A percentile compares a stretch with the other conserved stretches of the same genome.
These are phyloP conservation scores for Borostomias antarcticus DNA, from an alignment of 2,797 vertebrate species.

Conservation along the genomic window DNA sequence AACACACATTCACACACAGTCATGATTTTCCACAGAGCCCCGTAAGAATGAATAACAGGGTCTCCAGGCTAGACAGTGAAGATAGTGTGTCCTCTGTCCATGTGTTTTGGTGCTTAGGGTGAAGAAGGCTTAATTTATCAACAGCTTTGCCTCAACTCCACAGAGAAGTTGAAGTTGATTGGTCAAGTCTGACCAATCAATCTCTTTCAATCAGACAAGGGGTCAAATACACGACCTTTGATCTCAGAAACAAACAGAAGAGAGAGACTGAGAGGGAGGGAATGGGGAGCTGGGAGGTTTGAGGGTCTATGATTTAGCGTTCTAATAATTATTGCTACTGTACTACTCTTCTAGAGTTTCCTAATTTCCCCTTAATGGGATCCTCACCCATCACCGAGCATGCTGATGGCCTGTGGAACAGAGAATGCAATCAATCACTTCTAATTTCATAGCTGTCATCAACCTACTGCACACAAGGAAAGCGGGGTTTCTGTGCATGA, in stretches of 20 bases:
- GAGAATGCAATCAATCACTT: constrained; percentile 57
- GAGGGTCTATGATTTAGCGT: constrained; percentile 68
- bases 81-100: constrained; percentile 32
- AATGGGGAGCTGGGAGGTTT: constrained; percentile 28
- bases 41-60: constrained; percentile 50
- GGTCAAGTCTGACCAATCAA: constrained; percentile 45
- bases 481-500: constrained; percentile 47
- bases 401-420: constrained; percentile 65
- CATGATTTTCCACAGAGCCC: constrained; percentile 3
- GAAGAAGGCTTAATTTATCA: constrained; percentile 56
- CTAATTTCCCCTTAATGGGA: constrained; percentile 70
- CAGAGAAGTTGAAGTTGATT: constrained; percentile 24
- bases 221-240: constrained; percentile 33
- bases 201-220: constrained; percentile 50
- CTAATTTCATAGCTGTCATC: constrained; percentile 47
- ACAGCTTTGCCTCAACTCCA: constrained; percentile 38
- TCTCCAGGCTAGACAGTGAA: constrained; percentile 31
- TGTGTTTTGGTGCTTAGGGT: constrained; percentile 46
- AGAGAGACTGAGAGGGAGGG: constrained; percentile 11
- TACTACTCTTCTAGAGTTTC: constrained; percentile 68
- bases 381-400: constrained; percentile 68
- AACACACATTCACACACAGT: constrained; percentile 9
- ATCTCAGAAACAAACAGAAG: background rate
- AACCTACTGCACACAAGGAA: constrained; percentile 48
- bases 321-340: constrained; percentile 71